phyloP scores from a whole-genome alignment of 2,888 invertebrate species.

The Resseliella maxima region DNA sequence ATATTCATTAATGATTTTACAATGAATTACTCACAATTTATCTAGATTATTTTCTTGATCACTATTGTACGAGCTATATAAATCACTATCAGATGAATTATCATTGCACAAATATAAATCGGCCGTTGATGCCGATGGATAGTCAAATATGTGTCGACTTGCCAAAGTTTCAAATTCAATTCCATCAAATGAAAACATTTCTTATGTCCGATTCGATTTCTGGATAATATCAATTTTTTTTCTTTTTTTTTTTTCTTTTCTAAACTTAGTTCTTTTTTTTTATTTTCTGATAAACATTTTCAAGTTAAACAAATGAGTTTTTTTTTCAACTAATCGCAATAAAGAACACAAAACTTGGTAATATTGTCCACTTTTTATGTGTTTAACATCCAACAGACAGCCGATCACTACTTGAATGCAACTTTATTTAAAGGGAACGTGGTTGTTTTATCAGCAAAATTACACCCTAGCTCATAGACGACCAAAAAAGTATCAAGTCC shows the following conservation, averaged over 20 bases:
- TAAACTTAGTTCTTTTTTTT: not conserved
- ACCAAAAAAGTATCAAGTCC: not conserved
- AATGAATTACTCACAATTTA: slow-evolving; percentile 73
- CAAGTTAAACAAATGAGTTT: not conserved
- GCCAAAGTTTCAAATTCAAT: slow-evolving; percentile 75
- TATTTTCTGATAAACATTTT: not conserved
- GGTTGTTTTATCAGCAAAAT: slow-evolving; percentile 13
- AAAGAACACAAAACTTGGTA: not conserved
- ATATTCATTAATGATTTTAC: not conserved
- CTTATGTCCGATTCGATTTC: not conserved
- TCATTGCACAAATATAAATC: slow-evolving; percentile 79
- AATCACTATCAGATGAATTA: slow-evolving; percentile 71
- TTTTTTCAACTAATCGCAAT: not conserved
- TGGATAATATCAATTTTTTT: not conserved
- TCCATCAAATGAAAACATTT: slow-evolving; percentile 76
- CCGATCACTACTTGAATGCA: not conserved
- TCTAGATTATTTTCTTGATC: slow-evolving; percentile 83
- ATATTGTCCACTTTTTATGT: not conserved
- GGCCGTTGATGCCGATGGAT: slow-evolving; percentile 70
- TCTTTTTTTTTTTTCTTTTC: not conserved
- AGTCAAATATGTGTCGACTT: slow-evolving; percentile 73
- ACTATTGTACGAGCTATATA: slow-evolving; percentile 80
- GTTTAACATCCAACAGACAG: not conserved
- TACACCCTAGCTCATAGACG: not conserved
- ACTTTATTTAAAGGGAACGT: not conserved